Evolutionary conservation across 2,797 vertebrate species (phyloP).

Genomic region (Lycodopsis pacificus): DNA sequence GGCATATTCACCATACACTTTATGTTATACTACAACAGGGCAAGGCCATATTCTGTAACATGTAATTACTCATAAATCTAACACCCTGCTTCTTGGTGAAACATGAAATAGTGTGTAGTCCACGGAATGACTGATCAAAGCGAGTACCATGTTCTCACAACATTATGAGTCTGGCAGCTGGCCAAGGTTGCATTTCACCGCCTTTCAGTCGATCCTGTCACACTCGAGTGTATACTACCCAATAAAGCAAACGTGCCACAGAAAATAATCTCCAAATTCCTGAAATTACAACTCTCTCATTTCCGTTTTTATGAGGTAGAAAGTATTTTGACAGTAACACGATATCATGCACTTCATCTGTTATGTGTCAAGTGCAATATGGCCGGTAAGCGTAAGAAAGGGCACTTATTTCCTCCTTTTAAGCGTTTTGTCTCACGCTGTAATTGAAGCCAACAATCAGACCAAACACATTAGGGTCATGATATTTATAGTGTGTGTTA

Average conservation of each 20-base stretch:
- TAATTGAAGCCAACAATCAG: conserved; percentile 46
- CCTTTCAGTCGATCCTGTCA: conserved; percentile 47
- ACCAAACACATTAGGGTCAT: conserved; percentile 38
- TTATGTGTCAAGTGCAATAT: conserved; percentile 40
- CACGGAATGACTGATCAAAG: conserved; percentile 63
- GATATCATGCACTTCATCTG: conserved; percentile 62
- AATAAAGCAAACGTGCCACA: conserved; percentile 71
- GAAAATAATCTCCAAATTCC: conserved; percentile 69
- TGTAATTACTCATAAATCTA: conserved; percentile 61
- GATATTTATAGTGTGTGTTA: conserved; percentile 41
- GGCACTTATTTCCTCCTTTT: conserved; percentile 31
- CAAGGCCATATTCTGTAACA: conserved; percentile 44
- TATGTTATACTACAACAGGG: conserved; percentile 30
- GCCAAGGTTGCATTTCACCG: conserved; percentile 57
- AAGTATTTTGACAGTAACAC: conserved; percentile 57
- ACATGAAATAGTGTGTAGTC: conserved; percentile 52
- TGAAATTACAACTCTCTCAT: conserved; percentile 64
- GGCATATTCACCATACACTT: conserved; percentile 19
- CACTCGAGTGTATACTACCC: conserved; percentile 61
- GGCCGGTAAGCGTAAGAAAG: conserved; percentile 35
- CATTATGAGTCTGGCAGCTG: conserved; percentile 68
- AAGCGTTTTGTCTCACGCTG: conserved; percentile 46
- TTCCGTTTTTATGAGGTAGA: conserved; percentile 62
- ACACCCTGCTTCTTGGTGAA: conserved; percentile 52
- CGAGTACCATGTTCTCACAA: conserved; percentile 55